Base-by-base conservation (phyloP, 2,113 vertebrate genomes). In the Chlorodrepanis virens region DNA sequence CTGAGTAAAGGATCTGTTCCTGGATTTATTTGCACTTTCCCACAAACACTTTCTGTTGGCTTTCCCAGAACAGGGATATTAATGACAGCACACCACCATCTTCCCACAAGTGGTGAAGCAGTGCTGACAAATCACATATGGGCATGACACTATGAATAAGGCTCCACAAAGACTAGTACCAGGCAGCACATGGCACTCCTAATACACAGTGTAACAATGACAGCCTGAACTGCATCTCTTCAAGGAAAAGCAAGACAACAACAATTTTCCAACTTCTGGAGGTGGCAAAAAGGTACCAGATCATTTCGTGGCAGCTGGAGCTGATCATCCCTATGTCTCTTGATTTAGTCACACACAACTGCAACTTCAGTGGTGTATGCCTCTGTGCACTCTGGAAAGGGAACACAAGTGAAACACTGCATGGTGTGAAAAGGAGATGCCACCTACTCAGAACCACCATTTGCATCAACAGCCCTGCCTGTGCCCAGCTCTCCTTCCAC, bases 81-180 rank as follows among this genome's bases (percentile, higher is more conserved):
- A 87, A 89, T 70, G 67, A 56, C 24, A 93, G 22, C 53, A 87
- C 44, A 76, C 42, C 49, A 87, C 20, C 21, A 21, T 74, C 63
- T 80, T 63, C 50, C 59, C 65, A 82, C n/a, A 42, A 91, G 35
- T 57, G 68, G 39, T 77, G 76, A 90, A 81, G 42, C 35, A 83
- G 28, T 27, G 33, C 52, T 95, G 69, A 50, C 61, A 96, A 94
- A 92, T n/a, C 72, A 79, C 40, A 28, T 64, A 72, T 18, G 93
- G 37, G 42, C 31, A 54, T 59, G 77, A 72, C 68, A 74, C 45
- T 56, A 24, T 91, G 87, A 97, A 96, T 92, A 69, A 79, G 22
- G 71, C 65, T 80, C 18, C 59, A 76, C 63, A 70, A 33, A 39
- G 23, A 40, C 57, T 56, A 17, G 91, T 93, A 93, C 91, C 91